Conservation (phyloP, 2,113 vertebrate species). For the Gracilinanus agilis region DNA sequence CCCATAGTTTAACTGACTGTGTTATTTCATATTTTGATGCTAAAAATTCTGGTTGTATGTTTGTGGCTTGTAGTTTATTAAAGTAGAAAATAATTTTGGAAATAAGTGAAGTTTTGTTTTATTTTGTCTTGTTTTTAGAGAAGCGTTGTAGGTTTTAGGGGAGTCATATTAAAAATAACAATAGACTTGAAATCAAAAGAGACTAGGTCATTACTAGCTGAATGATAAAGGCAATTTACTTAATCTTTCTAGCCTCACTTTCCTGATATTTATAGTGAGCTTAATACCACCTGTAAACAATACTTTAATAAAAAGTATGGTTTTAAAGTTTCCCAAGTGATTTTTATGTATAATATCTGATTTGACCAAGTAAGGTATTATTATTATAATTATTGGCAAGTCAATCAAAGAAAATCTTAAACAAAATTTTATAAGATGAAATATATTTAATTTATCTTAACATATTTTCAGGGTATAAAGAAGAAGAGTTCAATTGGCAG, state of each 20-base stretch:
- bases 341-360: too few species aligned
- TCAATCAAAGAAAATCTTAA: background rate
- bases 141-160: background rate
- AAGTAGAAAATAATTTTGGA: constrained; percentile 11
- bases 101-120: constrained; percentile 2
- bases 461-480: constrained; percentile 86
- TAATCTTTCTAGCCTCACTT: background rate
- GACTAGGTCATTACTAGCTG: background rate
- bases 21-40: constrained; percentile 33
- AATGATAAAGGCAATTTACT: background rate
- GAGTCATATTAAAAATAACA: background rate
- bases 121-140: background rate
- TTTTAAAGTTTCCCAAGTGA: too few species aligned
- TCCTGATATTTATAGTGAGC: background rate
- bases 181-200: background rate
- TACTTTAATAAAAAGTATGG: too few species aligned
- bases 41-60: constrained; percentile 3
- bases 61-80: constrained; percentile 14
- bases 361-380: too few species aligned
- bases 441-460: background rate
- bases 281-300: background rate
- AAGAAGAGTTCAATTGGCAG: constrained; percentile 92
- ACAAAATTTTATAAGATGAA: background rate
- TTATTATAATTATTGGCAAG: background rate
- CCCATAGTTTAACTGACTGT: background rate